A percentile compares a stretch with the other conserved stretches of the same genome.
phyloP scores from a whole-genome alignment of 2,888 invertebrate genomes.

The Temnothorax ravouxi region DNA sequence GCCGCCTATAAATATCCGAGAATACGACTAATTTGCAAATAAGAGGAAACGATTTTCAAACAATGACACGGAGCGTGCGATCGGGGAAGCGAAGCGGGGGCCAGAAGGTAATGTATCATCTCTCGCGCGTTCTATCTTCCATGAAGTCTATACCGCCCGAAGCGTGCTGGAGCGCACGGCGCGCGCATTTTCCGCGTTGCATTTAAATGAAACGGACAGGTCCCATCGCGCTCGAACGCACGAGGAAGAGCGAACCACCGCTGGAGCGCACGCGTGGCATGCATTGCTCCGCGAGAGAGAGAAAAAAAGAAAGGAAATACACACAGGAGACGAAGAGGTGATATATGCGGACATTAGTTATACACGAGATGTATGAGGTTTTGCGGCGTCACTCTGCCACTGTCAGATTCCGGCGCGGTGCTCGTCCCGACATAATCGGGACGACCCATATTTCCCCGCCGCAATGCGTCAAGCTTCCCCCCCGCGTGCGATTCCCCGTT shows the following conservation, averaged over 20 bases:
- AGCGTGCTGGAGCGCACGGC: constrained; percentile 4
- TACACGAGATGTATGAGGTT: constrained; percentile 78
- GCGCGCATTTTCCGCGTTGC: constrained; percentile 44
- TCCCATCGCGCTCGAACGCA: constrained; percentile 30
- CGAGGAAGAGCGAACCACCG: neutral
- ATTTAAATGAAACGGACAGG: constrained; percentile 34
- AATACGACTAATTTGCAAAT: constrained; percentile 21
- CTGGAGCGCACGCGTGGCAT: constrained; percentile 28
- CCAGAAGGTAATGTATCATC: constrained; percentile 17
- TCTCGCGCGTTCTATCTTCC: constrained; percentile 35
- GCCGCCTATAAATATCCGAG: neutral
- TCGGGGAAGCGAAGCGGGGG: constrained; percentile 1
- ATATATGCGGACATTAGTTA: constrained; percentile 80
- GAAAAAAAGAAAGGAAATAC: constrained; percentile 54
- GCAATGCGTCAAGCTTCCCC: constrained; percentile 73
- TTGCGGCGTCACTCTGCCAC: constrained; percentile 75
- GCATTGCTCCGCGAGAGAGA: constrained; percentile 8
- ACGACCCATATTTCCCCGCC: constrained; percentile 69
- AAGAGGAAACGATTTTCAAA: constrained; percentile 13
- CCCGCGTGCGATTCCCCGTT: constrained; percentile 52
- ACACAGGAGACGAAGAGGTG: constrained; percentile 71
- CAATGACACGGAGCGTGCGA: constrained; percentile 2
- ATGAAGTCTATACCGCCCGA: constrained; percentile 20
- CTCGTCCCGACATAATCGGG: constrained; percentile 77
- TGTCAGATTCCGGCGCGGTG: constrained; percentile 75